Conservation (phyloP, 2,888 invertebrate species). For the Eurois occulta region DNA sequence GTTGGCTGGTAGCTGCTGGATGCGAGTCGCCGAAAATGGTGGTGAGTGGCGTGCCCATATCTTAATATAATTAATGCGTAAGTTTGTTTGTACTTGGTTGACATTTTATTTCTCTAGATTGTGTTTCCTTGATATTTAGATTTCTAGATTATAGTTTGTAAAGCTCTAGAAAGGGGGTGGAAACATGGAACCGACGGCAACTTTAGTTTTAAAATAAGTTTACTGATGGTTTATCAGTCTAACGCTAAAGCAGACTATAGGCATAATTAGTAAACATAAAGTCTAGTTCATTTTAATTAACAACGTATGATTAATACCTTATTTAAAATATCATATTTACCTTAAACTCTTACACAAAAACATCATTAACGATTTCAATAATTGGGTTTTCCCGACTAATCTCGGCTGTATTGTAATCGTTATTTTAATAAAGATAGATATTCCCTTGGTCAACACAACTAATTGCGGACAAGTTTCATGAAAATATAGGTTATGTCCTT, state of each 20-base stretch:
- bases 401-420: not conserved
- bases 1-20: too few relatives aligned
- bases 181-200: not conserved
- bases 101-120: not conserved
- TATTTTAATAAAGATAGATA: not conserved
- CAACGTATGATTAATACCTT: not conserved
- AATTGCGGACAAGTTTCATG: not conserved
- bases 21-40: too few relatives aligned
- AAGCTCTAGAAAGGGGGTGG: too few relatives aligned
- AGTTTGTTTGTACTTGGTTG: too few relatives aligned
- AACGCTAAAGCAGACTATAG: too few relatives aligned
- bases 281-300: not conserved
- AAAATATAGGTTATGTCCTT: not conserved
- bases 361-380: not conserved
- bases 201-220: not conserved
- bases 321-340: not conserved
- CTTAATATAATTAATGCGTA: too few relatives aligned
- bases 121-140: not conserved
- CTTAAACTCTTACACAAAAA: not conserved
- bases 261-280: not conserved
- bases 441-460: not conserved
- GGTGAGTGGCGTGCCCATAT: too few relatives aligned
- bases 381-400: not conserved
- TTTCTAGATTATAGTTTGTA: not conserved
- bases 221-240: not conserved